These are phyloP conservation scores for Tipula helvola DNA, from an alignment of 2,888 invertebrate genomes.

Conservation along the genomic window DNA sequence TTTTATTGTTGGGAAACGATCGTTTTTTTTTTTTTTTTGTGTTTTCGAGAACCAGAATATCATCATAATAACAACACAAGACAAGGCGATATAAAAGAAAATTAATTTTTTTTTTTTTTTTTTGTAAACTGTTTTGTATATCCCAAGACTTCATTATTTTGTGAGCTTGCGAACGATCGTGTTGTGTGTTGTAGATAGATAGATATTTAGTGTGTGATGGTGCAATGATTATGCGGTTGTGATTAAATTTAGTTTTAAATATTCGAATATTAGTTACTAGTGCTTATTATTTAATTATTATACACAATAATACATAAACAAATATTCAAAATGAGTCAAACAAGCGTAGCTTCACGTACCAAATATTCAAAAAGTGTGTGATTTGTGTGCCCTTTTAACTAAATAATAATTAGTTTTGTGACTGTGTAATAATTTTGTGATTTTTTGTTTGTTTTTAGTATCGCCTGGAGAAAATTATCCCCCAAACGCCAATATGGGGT, in stretches of 20 bases:
- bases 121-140: neutral
- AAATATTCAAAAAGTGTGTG: neutral
- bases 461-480: constrained; percentile 14
- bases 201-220: neutral
- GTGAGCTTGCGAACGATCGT: neutral
- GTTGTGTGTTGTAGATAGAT: neutral
- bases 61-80: neutral
- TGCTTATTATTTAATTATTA: neutral
- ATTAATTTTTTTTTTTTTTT: neutral
- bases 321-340: neutral
- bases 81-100: neutral
- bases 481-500: constrained; percentile 46
- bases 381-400: neutral
- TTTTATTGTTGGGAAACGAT: neutral
- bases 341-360: neutral
- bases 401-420: neutral
- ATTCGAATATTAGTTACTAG: neutral
- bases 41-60: neutral
- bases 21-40: neutral
- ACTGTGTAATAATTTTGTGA: neutral
- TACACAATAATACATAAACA: neutral
- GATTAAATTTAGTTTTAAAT: neutral
- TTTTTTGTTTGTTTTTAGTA: constrained; percentile 12
- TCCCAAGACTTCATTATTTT: neutral
- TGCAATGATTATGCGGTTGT: neutral